Percentiles rank a stretch among this genome's conserved stretches.
These are phyloP conservation scores for Anoplophora glabripennis DNA, from an alignment of 1,140 invertebrate genomes.

Conservation along the genomic window DNA sequence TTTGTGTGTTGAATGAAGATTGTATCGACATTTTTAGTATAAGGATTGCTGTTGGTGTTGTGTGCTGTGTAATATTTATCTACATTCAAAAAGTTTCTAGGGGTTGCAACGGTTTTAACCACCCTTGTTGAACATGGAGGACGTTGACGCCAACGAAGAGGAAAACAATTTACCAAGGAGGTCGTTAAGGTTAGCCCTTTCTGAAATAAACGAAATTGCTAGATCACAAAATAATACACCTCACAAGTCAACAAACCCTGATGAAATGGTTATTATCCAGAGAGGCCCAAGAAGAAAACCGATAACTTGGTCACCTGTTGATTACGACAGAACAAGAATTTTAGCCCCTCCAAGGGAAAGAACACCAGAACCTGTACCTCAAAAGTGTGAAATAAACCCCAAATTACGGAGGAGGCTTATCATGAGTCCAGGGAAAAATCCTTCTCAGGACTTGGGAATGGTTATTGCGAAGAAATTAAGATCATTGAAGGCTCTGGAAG, in stretches of 20 bases:
- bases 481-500: conserved; percentile 9
- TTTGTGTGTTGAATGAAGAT: no score
- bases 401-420: conserved; percentile 28
- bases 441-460: conserved; percentile 24
- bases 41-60: no score
- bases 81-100: neutral
- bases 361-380: conserved; percentile 25
- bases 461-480: conserved; percentile 32
- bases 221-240: conserved; percentile 18
- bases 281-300: conserved; percentile 42
- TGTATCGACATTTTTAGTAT: no score
- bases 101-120: conserved; percentile 12
- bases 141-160: conserved; percentile 14
- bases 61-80: neutral
- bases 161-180: conserved; percentile 26
- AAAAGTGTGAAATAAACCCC: conserved; percentile 26
- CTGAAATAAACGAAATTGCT: conserved; percentile 35
- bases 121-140: conserved; percentile 22
- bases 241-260: conserved; percentile 38
- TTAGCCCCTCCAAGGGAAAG: conserved; percentile 27
- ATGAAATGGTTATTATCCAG: conserved; percentile 44
- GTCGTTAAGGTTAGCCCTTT: conserved; percentile 34
- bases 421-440: conserved; percentile 28
- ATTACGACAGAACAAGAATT: conserved; percentile 32
- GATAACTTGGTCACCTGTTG: conserved; percentile 45